Evolutionary conservation across 2,113 vertebrate genomes (phyloP), one percentile per base, ranked within the genome.

Genomic region (Grammomys surdaster): DNA sequence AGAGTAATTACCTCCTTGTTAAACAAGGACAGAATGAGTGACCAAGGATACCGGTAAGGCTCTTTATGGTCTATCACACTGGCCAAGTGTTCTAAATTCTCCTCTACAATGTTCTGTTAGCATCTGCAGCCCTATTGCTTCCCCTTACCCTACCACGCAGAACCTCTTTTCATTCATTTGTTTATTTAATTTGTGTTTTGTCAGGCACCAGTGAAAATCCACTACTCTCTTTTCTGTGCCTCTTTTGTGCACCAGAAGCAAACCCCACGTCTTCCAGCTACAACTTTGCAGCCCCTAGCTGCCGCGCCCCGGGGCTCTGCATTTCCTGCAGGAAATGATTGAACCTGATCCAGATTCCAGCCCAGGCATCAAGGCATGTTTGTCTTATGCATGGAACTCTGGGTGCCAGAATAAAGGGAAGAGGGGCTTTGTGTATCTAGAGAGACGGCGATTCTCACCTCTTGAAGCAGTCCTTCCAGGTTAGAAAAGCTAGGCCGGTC

Each of bases 401-500:
- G 72, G 63, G n/a, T 77, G 22, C 89, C 3, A 24, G 24, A 69
- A 24, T 1, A 33, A 26, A 89, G 28, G 77, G 56, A 70, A 77
- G 76, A 89, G 22, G 90, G 22, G 77, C 3, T 17, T 10, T 36
- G 51, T n/a, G 40, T 54, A 67, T 77, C 28, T 72, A 26, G 43
- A 67, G 85, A 75, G 31, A n/a, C 10, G 60, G 31, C 85, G 17
- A 43, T 14, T 14, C 96, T 97, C 46, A 99, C 99, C 99, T 99
- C 99, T 72, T 98, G 97, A n/a, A 99, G 98, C 90, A 99, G 93
- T 0, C 60, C 84, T 33, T 95, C 97, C 63, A 99, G 98, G 65
- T 97, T 90, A 72, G 97, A 84, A 88, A 99, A 99, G 81, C 54
- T 98, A 40, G 99, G 99, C 48, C 99, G 97, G 24, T 99, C 99